A percentile compares a stretch with the other conserved stretches of the same genome.
Evolutionary conservation across 2,888 invertebrate genomes (phyloP).

Genomic region (Tenthredo notha): DNA sequence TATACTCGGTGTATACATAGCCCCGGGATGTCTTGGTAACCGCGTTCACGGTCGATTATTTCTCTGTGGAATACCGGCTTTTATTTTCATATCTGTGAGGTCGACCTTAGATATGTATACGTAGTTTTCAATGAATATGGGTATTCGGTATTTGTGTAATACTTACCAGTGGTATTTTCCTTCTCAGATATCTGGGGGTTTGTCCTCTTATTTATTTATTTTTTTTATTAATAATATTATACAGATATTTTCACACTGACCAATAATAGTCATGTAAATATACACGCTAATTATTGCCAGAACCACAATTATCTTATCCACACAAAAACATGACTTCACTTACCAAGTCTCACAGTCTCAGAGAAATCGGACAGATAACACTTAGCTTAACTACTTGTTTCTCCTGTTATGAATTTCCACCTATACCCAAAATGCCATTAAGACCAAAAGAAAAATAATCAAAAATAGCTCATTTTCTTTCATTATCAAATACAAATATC

Average conservation of each 20-base stretch:
- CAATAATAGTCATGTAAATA: not conserved
- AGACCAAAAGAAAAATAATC: not conserved
- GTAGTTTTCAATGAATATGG: not conserved
- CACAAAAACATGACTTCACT: not conserved
- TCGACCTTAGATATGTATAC: not conserved
- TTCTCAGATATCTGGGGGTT: not conserved
- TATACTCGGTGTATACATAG: slow-evolving; percentile 28
- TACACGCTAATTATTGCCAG: not conserved
- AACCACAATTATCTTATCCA: not conserved
- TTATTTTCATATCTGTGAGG: slow-evolving; percentile 13
- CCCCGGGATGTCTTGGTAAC: slow-evolving; percentile 12
- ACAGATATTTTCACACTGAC: not conserved
- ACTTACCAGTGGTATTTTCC: not conserved
- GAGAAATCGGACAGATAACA: not conserved
- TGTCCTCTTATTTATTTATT: not conserved
- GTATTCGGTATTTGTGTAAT: not conserved
- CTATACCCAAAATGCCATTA: not conserved
- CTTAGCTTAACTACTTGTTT: not conserved
- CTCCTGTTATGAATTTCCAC: not conserved
- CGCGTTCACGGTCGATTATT: slow-evolving; percentile 31
- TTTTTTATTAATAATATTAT: not conserved
- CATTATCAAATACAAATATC: not conserved
- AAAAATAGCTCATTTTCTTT: not conserved
- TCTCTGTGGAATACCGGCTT: slow-evolving; percentile 11
- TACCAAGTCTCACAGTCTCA: not conserved